These are phyloP conservation scores for Pterobdella sp. DNA, from an alignment of 2,888 invertebrate species.

Conservation along the genomic window DNA sequence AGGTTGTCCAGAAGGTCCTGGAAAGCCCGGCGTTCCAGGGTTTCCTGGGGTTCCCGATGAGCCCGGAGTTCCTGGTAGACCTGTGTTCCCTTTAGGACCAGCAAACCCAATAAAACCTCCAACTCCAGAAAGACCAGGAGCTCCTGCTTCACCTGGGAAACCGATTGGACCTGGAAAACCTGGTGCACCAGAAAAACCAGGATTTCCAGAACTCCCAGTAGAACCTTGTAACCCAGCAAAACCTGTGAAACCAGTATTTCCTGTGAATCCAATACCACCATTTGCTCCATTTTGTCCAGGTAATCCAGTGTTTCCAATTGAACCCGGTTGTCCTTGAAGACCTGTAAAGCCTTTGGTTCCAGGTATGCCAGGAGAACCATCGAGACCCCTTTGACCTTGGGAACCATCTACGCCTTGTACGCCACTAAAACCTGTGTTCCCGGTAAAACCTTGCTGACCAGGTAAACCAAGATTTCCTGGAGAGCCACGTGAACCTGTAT, in stretches of 20 bases:
- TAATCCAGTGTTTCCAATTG: constrained; percentile 21
- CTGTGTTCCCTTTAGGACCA: neutral
- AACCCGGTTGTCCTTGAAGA: neutral
- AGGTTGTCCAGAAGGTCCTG: neutral
- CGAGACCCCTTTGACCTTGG: neutral
- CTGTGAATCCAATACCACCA: constrained; percentile 17
- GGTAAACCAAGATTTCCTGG: neutral
- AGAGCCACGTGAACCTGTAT: constrained; percentile 15
- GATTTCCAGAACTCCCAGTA: constrained; percentile 27
- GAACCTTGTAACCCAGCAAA: constrained; percentile 36
- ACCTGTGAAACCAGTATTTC: constrained; percentile 15
- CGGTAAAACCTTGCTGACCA: neutral
- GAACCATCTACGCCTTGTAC: neutral
- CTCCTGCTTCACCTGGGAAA: constrained; percentile 3
- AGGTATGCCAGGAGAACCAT: neutral
- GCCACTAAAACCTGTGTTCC: neutral
- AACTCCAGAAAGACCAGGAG: constrained; percentile 15
- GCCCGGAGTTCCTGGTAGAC: neutral
- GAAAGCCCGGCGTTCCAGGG: neutral
- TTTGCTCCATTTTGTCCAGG: constrained; percentile 22
- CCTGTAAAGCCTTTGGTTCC: neutral
- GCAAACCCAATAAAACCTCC: neutral
- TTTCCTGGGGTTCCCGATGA: neutral
- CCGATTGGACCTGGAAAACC: constrained; percentile 6
- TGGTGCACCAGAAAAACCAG: constrained; percentile 15